Evolutionary conservation across 2,113 vertebrate species (phyloP).

Genomic region (Alexandromys fortis): DNA sequence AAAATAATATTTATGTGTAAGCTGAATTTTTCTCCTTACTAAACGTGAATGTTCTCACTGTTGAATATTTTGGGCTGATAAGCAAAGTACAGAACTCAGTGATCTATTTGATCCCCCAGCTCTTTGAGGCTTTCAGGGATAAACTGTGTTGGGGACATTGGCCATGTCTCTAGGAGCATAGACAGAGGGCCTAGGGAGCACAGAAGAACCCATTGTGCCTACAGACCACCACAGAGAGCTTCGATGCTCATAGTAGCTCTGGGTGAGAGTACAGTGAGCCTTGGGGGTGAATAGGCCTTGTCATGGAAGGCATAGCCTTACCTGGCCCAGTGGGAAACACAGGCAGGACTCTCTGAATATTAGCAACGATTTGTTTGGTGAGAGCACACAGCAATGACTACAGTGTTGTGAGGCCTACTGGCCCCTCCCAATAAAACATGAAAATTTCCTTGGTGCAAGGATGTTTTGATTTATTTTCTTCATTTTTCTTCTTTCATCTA

Average conservation of each 20-base stretch:
- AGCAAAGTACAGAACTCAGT: background rate
- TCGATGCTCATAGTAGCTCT: background rate
- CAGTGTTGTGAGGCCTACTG: background rate
- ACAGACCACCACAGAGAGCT: background rate
- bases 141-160: background rate
- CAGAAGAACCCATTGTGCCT: background rate
- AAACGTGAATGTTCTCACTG: background rate
- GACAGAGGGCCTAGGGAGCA: background rate
- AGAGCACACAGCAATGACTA: background rate
- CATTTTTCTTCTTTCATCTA: background rate
- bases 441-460: background rate
- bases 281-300: background rate
- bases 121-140: background rate
- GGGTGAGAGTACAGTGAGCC: too few relatives aligned
- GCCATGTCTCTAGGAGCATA: background rate
- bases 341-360: background rate
- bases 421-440: background rate
- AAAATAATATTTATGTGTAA: background rate
- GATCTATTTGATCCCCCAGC: background rate
- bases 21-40: background rate
- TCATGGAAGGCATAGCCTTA: background rate
- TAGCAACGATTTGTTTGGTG: background rate
- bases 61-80: background rate
- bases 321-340: background rate
- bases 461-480: background rate